Base-by-base conservation (phyloP, 1,140 invertebrate species). In the Hycleus phaleratus region DNA sequence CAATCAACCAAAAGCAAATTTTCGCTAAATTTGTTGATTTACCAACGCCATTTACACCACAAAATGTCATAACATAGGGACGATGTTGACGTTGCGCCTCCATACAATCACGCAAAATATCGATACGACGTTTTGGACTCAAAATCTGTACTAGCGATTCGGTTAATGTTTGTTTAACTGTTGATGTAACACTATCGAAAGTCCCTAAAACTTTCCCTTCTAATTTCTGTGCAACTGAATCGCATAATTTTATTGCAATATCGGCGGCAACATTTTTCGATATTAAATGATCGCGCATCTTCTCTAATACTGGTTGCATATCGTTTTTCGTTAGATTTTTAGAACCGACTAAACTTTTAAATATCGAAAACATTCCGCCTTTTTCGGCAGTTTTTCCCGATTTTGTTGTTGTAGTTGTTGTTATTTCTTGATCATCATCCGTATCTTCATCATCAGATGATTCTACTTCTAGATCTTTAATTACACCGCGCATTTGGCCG, bases 1-100 rank as follows among this genome's bases (percentile, higher is more conserved):
- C 96, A 63, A 98, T 95, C 48, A 99, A 77, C 97, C 97, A 99
- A 74, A 99, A 99, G 70, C 94, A 95, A 54, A 99, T 97, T 84
- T 99, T 99, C 2, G 97, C 97, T 39, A 99, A 77, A 79, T 99
- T 99, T 2, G 97, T 99, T 0, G 95, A 98, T 72, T 99, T 99
- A 46, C 97, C 97, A 2, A 99, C 97, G 43, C 97, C 97, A 75
- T 99, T 99, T 65, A 99, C 97, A 46, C 97, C 97, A 78, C 97
- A 99, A 73, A 99, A 99, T 0, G 92, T 85, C 78, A 99, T 93
- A 1, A 94, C 88, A 74, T 95, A 99, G 0, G 97, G 96, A n/a
- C 85, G 79, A 0, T 79, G 77, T 61, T 85, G 78, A 49, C 85
- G 82, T 66, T 91, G 87, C 2, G 93, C 88, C 68, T 98, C 93